These are phyloP conservation scores for Drosophila pectinifera DNA, from an alignment of 1,140 invertebrate genomes.

Conservation along the genomic window DNA sequence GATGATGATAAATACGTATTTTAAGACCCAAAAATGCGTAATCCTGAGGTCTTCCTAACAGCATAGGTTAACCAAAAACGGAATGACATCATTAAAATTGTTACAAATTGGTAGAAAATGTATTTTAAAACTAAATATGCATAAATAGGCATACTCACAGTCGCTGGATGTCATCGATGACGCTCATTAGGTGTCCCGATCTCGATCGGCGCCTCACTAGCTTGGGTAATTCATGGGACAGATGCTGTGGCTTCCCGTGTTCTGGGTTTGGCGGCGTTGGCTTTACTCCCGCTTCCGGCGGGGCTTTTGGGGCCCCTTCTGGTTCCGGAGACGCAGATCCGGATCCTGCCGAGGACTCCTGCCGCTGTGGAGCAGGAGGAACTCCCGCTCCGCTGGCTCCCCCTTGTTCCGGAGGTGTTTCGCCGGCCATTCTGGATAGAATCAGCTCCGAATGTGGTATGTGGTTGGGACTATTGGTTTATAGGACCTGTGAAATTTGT, in stretches of 20 bases:
- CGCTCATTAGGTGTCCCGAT: conserved; percentile 27
- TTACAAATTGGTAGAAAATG: too few relatives aligned
- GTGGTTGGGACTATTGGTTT: not conserved
- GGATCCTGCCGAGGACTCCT: not conserved
- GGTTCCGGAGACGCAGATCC: not conserved
- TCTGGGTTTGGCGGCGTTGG: not conserved
- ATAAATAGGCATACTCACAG: conserved; percentile 58
- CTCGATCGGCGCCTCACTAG: conserved; percentile 8
- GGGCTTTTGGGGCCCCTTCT: not conserved
- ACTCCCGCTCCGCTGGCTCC: not conserved
- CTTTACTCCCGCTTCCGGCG: not conserved
- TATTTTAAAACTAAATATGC: too few relatives aligned
- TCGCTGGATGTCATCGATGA: conserved; percentile 59
- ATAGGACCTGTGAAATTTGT: conserved; percentile 3
- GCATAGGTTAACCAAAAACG: too few relatives aligned
- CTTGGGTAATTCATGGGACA: not conserved
- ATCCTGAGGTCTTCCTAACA: too few relatives aligned
- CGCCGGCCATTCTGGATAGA: conserved; percentile 7
- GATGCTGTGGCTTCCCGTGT: not conserved
- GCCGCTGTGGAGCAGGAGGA: not conserved
- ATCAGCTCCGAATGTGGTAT: conserved; percentile 5
- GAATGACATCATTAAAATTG: too few relatives aligned
- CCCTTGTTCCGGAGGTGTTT: not conserved
- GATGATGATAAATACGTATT: too few relatives aligned
- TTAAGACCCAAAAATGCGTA: too few relatives aligned